Evolutionary conservation across 2,113 vertebrate genomes (phyloP).

Genomic region (Rhegmatorhina hoffmannsi): DNA sequence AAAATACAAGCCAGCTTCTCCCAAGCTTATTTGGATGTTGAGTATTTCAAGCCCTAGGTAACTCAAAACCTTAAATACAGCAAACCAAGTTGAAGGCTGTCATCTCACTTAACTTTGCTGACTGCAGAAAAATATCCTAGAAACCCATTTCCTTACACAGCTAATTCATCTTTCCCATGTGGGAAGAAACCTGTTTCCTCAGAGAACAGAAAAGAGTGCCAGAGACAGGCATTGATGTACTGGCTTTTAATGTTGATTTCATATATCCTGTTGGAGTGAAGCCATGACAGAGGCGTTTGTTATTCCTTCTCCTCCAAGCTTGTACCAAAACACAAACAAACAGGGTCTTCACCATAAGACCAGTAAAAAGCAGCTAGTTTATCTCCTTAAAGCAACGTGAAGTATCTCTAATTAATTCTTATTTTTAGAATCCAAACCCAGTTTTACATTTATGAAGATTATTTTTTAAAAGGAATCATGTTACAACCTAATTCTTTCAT

Average conservation of each 20-base stretch:
- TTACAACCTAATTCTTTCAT: neutral
- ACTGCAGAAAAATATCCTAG: constrained; percentile 10
- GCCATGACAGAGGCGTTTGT: neutral
- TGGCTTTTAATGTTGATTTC: neutral
- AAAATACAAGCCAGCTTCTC: neutral
- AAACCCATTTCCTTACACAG: neutral
- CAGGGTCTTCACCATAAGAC: neutral
- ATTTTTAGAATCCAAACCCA: neutral
- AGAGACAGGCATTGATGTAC: neutral
- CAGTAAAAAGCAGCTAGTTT: neutral
- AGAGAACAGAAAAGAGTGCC: neutral
- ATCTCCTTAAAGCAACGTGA: neutral
- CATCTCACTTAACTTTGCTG: constrained; percentile 6
- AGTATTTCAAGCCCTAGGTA: neutral
- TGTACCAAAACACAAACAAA: neutral
- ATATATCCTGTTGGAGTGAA: neutral
- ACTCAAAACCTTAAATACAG: neutral
- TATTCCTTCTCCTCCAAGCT: neutral
- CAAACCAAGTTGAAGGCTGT: neutral
- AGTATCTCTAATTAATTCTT: neutral
- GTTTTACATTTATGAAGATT: neutral
- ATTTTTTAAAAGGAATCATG: neutral
- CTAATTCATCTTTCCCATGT: neutral
- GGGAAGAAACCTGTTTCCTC: neutral
- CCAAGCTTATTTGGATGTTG: neutral